phyloP scores from a whole-genome alignment of 2,797 vertebrate genomes.

The Choloepus didactylus region DNA sequence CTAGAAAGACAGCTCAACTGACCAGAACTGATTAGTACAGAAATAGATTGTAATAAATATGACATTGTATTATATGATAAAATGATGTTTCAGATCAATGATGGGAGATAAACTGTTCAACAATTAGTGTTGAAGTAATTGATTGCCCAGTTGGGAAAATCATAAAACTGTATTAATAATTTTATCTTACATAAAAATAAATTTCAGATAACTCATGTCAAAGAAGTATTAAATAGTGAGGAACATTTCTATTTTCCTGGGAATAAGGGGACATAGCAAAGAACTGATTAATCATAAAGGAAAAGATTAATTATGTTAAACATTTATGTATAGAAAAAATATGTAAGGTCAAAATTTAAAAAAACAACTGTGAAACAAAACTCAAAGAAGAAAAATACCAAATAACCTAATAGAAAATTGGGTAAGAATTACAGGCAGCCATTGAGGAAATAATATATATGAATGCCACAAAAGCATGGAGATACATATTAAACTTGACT shows the following conservation, averaged over 20 bases:
- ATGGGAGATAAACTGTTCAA: conserved; percentile 14
- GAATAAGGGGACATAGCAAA: background rate
- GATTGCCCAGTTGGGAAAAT: background rate
- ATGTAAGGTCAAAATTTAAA: conserved; percentile 46
- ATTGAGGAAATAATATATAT: conserved; percentile 30
- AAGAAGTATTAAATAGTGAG: conserved; percentile 44
- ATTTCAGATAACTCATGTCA: conserved; percentile 45
- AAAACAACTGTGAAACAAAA: conserved; percentile 34
- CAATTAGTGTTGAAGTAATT: conserved; percentile 22
- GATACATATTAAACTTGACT: background rate
- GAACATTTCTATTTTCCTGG: conserved; percentile 59
- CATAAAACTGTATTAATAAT: conserved; percentile 42
- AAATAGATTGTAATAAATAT: conserved; percentile 53
- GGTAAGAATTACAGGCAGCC: background rate
- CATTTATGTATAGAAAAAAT: conserved; percentile 30
- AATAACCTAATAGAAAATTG: conserved; percentile 29
- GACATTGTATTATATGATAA: conserved; percentile 26
- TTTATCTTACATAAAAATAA: conserved; percentile 56
- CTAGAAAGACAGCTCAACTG: conserved; percentile 15
- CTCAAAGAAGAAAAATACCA: conserved; percentile 38
- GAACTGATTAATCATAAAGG: conserved; percentile 54
- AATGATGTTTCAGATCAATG: conserved; percentile 25
- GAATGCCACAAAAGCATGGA: background rate
- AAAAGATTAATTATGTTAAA: conserved; percentile 15
- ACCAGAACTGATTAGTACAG: conserved; percentile 20